A percentile compares a stretch with the other conserved stretches of the same genome.
These are phyloP conservation scores for Euplexia lucipara DNA, from an alignment of 2,888 invertebrate genomes.

Conservation along the genomic window DNA sequence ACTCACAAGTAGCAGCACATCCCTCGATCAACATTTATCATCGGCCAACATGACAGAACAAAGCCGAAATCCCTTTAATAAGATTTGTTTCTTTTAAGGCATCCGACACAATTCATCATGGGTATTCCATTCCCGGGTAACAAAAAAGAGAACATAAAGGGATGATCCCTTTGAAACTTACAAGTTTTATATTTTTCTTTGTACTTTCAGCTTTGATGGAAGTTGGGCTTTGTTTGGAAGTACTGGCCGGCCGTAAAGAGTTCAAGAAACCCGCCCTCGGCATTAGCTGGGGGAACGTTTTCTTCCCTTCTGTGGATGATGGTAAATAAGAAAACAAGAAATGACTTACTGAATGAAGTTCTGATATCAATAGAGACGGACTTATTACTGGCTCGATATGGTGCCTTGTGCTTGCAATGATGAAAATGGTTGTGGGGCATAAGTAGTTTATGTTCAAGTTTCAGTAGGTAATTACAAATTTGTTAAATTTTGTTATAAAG, in stretches of 20 bases:
- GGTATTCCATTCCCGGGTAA: slow-evolving; percentile 76
- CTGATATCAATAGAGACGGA: slow-evolving; percentile 57
- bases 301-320: slow-evolving; percentile 47
- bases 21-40: slow-evolving; percentile 48
- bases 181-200: slow-evolving; percentile 85
- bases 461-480: no score
- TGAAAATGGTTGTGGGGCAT: background rate
- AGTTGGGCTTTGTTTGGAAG: slow-evolving; percentile 82
- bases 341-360: slow-evolving; percentile 58
- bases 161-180: slow-evolving; percentile 85
- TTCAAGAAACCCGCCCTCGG: slow-evolving; percentile 70
- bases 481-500: no score
- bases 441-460: background rate
- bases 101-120: slow-evolving; percentile 75
- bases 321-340: slow-evolving; percentile 67
- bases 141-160: slow-evolving; percentile 80
- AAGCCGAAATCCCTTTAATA: slow-evolving; percentile 60
- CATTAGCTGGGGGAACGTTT: slow-evolving; percentile 61
- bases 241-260: slow-evolving; percentile 70
- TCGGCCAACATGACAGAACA: slow-evolving; percentile 31
- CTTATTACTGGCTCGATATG: slow-evolving; percentile 45
- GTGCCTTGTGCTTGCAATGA: slow-evolving; percentile 4
- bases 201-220: slow-evolving; percentile 82
- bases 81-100: slow-evolving; percentile 70
- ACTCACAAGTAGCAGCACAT: slow-evolving; percentile 8